Conservation (phyloP, 2,888 invertebrate genomes). For the Brachylomia viminalis region DNA sequence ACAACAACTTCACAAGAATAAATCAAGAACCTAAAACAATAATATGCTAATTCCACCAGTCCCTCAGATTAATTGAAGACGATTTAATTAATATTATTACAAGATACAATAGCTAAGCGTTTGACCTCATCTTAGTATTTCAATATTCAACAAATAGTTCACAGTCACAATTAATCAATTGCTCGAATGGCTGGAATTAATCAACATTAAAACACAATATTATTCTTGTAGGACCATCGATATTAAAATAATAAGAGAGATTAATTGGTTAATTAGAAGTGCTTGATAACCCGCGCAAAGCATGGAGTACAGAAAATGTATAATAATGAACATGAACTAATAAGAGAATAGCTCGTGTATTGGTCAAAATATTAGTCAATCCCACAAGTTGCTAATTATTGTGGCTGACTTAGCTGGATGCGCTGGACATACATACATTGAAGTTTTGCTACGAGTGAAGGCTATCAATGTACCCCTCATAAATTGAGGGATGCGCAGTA, state of each 20-base stretch:
- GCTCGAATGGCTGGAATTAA: conserved; percentile 48
- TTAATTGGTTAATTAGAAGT: conserved; percentile 58
- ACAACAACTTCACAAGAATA: background rate
- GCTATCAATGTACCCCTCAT: background rate
- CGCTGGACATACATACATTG: background rate
- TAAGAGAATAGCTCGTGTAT: no score
- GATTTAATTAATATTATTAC: conserved; percentile 51
- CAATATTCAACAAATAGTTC: conserved; percentile 48
- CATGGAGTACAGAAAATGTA: background rate
- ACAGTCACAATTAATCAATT: conserved; percentile 47
- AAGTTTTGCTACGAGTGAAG: background rate
- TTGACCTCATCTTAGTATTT: conserved; percentile 42
- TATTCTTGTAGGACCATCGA: conserved; percentile 32
- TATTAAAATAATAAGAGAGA: conserved; percentile 47
- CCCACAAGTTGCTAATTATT: background rate
- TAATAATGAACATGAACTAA: background rate
- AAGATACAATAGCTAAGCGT: conserved; percentile 22
- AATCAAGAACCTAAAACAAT: conserved; percentile 22
- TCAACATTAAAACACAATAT: conserved; percentile 60
- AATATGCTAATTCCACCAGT: conserved; percentile 41
- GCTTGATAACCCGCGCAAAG: conserved; percentile 32
- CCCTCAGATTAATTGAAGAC: conserved; percentile 39
- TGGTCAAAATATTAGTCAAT: conserved; percentile 3
- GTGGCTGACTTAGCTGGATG: background rate
- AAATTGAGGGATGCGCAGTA: background rate